Conservation (phyloP, 2,113 vertebrate species). For the Scomber scombrus region DNA sequence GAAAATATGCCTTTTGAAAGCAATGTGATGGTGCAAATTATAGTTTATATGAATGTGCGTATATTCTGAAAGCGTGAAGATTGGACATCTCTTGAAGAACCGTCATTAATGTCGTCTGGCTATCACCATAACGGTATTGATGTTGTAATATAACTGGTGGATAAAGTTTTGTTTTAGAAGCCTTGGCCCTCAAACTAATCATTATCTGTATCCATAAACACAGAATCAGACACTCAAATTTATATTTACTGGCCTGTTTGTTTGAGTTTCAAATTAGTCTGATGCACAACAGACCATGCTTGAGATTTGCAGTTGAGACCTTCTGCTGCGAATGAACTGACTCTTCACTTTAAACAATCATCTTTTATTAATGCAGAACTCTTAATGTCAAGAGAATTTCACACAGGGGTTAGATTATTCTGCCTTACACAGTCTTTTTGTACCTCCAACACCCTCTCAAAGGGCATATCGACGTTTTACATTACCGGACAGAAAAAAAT, state of each 20-base stretch:
- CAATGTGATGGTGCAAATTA: slow-evolving; percentile 21
- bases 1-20: slow-evolving; percentile 13
- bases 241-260: no score
- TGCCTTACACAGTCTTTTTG: slow-evolving; percentile 25
- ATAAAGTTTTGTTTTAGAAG: not conserved
- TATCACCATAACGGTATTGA: not conserved
- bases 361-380: slow-evolving; percentile 10
- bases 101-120: not conserved
- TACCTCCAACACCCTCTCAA: slow-evolving; percentile 31
- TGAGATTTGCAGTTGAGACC: not conserved
- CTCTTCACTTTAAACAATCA: not conserved
- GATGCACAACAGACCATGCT: not conserved
- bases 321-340: not conserved
- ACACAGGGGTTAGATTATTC: slow-evolving; percentile 7
- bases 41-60: not conserved
- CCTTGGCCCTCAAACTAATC: rapidly evolving
- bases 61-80: not conserved
- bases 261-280: not conserved
- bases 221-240: not conserved
- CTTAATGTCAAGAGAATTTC: slow-evolving; percentile 25
- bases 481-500: not conserved
- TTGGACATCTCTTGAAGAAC: not conserved
- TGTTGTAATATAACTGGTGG: not conserved
- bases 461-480: slow-evolving; percentile 39
- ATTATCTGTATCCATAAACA: not conserved